A percentile compares a stretch with the other conserved stretches of the same genome.
These are phyloP conservation scores for mouse (Mus musculus) DNA, from an alignment of 2,113 vertebrate species.

Conservation along the genomic window GRCm39 chr10:99857501-99858000, in stretches of 20 bases:
- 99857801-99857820: neutral
- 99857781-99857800: too few relatives aligned
- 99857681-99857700: neutral
- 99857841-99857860: neutral
- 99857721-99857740: neutral
- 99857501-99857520: neutral
- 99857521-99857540: neutral
- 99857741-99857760: neutral
- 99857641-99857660: neutral
- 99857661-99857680: neutral
- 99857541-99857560: neutral
- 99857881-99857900: neutral
- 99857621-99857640: neutral
- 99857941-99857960: neutral
- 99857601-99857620: neutral
- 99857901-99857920: neutral
- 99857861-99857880: neutral
- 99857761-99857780: neutral
- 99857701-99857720: neutral
- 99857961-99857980: neutral
- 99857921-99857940: neutral
- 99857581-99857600: neutral
- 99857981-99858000: neutral
- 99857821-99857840: neutral
- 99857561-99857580: neutral